Percentiles rank a stretch among this genome's conserved stretches.
These are phyloP conservation scores for Synanthedon tipuliformis DNA, from an alignment of 2,888 invertebrate species.

Conservation along the genomic window DNA sequence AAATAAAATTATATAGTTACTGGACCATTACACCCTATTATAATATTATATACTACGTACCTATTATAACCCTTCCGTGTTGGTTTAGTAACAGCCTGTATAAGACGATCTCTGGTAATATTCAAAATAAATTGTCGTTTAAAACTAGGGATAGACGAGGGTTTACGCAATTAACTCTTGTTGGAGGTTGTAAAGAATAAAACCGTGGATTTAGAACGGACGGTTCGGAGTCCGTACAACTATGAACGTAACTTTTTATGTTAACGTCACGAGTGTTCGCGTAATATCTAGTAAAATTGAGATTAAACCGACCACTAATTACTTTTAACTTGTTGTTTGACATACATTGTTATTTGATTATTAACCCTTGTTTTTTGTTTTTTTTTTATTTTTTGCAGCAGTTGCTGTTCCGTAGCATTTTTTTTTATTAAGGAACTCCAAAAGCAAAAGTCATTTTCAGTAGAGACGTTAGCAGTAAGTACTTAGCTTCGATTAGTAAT, in stretches of 20 bases:
- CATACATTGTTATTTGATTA: too few species aligned
- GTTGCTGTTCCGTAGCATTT: too few species aligned
- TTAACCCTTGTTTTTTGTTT: too few species aligned
- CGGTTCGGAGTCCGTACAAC: slow-evolving; percentile 7
- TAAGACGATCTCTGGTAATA: slow-evolving; percentile 20
- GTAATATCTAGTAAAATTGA: background rate
- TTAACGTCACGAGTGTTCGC: background rate
- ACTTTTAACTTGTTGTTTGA: background rate
- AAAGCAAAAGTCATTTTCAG: too few species aligned
- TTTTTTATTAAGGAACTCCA: too few species aligned
- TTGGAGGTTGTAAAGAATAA: slow-evolving; percentile 56
- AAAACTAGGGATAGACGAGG: slow-evolving; percentile 60
- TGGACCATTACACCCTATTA: too few species aligned
- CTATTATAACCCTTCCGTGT: background rate
- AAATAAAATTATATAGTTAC: too few species aligned
- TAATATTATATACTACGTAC: too few species aligned
- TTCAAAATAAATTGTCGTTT: slow-evolving; percentile 61
- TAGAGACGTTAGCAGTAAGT: too few species aligned
- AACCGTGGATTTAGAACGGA: slow-evolving; percentile 42
- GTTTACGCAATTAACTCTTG: slow-evolving; percentile 60
- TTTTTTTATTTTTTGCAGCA: too few species aligned
- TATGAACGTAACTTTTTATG: slow-evolving; percentile 27
- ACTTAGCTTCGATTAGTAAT: too few species aligned
- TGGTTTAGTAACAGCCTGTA: slow-evolving; percentile 27
- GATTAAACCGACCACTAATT: background rate